A percentile compares a stretch with the other conserved stretches of the same genome.
Evolutionary conservation across 2,888 invertebrate species (phyloP).

Genomic region (Sinhomidia bicolor): DNA sequence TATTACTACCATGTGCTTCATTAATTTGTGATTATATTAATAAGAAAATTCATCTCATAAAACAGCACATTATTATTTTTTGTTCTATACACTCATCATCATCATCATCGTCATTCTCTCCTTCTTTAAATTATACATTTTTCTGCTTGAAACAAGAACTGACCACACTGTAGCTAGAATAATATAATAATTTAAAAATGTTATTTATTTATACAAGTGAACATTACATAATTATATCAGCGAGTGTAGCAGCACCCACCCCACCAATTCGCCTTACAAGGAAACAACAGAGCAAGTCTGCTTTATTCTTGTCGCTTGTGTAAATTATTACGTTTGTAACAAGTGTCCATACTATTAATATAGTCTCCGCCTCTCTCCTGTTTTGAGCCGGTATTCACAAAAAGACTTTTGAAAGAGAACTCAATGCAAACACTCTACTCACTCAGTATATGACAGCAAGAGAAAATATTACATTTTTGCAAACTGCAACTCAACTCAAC

Average conservation of each 20-base stretch:
- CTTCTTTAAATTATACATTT: no score
- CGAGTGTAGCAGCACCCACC: conserved; percentile 7
- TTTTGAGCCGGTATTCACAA: conserved; percentile 19
- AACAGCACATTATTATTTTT: no score
- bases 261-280: conserved; percentile 31
- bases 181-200: no score
- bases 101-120: background rate
- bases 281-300: conserved; percentile 2
- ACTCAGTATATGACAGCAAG: background rate
- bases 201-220: background rate
- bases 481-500: background rate
- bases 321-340: conserved; percentile 34
- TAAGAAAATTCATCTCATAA: background rate
- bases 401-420: background rate
- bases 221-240: conserved; percentile 18
- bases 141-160: no score
- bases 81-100: no score
- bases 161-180: background rate
- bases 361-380: background rate
- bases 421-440: no score
- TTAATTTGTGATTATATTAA: background rate
- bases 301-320: conserved; percentile 1
- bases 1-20: background rate
- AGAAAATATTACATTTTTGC: conserved; percentile 4
- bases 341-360: background rate